Percentiles rank a stretch among this genome's conserved stretches.
These are phyloP conservation scores for Ctenicera cuprea DNA, from an alignment of 2,888 invertebrate genomes.

Conservation along the genomic window DNA sequence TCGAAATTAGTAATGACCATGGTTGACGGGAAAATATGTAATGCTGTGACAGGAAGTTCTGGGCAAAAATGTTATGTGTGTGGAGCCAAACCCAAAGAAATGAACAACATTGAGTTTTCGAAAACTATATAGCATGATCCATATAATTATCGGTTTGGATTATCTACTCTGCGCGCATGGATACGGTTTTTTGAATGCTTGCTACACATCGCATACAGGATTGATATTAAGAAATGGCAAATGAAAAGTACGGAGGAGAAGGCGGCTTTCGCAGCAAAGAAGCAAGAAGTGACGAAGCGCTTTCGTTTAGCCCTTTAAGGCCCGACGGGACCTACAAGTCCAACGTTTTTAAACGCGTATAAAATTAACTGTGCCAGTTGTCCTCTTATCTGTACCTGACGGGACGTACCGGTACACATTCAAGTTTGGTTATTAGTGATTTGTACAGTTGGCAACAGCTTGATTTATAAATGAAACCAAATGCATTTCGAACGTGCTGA, in stretches of 20 bases:
- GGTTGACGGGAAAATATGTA: not conserved
- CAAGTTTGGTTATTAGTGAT: no score
- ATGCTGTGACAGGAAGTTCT: not conserved
- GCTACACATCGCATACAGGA: not conserved
- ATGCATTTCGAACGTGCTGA: no score
- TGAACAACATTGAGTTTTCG: not conserved
- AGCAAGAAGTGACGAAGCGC: no score
- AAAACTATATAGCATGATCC: not conserved
- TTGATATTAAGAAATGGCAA: not conserved
- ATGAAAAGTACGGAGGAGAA: not conserved
- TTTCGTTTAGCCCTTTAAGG: no score
- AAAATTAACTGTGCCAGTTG: no score
- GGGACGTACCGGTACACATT: no score
- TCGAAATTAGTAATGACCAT: not conserved
- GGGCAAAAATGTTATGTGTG: not conserved
- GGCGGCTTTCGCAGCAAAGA: no score
- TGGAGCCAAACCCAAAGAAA: not conserved
- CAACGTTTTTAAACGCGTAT: no score
- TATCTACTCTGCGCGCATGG: not conserved
- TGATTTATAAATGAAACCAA: no score
- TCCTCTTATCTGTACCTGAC: no score
- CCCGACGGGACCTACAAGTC: no score
- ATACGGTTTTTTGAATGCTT: not conserved
- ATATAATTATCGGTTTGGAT: not conserved
- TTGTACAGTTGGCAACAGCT: no score